These are phyloP conservation scores for Epinephelus fuscoguttatus DNA, from an alignment of 2,113 vertebrate genomes.

Conservation along the genomic window DNA sequence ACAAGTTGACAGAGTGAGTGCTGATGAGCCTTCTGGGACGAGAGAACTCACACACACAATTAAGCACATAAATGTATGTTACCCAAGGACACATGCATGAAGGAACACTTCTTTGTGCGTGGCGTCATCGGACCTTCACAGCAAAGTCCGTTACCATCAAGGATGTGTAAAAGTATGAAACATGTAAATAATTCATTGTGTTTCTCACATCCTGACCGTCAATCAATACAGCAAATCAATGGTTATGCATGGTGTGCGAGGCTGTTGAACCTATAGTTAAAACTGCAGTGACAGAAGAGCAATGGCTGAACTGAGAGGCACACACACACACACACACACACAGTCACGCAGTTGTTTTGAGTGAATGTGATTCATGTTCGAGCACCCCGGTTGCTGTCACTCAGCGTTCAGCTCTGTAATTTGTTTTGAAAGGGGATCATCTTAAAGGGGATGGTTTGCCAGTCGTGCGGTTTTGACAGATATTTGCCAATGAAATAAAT, in stretches of 20 bases:
- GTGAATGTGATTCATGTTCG: constrained; percentile 48
- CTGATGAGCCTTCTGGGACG: constrained; percentile 22
- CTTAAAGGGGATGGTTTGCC: constrained; percentile 38
- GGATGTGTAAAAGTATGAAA: neutral
- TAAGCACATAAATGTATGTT: neutral
- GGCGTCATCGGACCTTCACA: too few species aligned
- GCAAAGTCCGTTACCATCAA: neutral
- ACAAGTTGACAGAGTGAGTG: constrained; percentile 31
- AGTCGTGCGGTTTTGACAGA: constrained; percentile 30
- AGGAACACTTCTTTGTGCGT: neutral
- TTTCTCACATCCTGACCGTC: neutral
- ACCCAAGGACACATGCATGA: neutral
- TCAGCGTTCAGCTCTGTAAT: constrained; percentile 57
- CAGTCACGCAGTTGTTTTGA: constrained; percentile 15
- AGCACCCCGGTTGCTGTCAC: constrained; percentile 31
- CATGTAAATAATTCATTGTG: neutral
- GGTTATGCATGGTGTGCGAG: neutral
- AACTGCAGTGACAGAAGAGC: neutral
- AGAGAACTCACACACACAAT: neutral
- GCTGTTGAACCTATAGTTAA: constrained; percentile 6
- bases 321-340: neutral
- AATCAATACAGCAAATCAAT: constrained; percentile 11
- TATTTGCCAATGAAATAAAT: constrained; percentile 13
- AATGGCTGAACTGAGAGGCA: neutral
- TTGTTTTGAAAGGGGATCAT: constrained; percentile 57